Conservation (phyloP, 2,113 vertebrate species). For the Xerus inauris region DNA sequence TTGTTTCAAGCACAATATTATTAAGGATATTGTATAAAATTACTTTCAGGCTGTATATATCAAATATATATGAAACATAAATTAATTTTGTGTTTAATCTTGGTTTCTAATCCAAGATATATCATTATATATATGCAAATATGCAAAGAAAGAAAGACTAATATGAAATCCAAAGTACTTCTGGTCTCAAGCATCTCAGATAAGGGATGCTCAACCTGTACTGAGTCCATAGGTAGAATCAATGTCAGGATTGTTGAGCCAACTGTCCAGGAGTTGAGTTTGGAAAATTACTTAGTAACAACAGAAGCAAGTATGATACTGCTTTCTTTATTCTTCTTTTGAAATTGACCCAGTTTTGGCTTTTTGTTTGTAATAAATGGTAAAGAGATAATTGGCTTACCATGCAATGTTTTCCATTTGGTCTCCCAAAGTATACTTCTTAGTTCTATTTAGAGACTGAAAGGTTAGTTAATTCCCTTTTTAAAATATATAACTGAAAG, state of each 20-base stretch:
- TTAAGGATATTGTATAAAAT: background rate
- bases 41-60: background rate
- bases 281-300: conserved; percentile 33
- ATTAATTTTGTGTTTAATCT: background rate
- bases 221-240: background rate
- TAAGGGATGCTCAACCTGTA: background rate
- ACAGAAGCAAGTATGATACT: background rate
- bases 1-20: background rate
- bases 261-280: background rate
- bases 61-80: background rate
- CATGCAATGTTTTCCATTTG: conserved; percentile 17
- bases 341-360: background rate
- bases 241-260: background rate
- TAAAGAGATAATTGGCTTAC: background rate
- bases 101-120: background rate
- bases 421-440: conserved; percentile 29
- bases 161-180: background rate
- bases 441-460: conserved; percentile 17
- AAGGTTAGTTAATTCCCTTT: conserved; percentile 7
- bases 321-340: conserved; percentile 12
- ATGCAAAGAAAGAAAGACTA: background rate
- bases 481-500: background rate
- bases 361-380: conserved; percentile 24
- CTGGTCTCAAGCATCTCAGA: background rate
- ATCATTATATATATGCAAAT: background rate